Evolutionary conservation across 1,140 invertebrate genomes (phyloP), one percentile per base, ranked within the genome.

Genomic region (Neelides sp.): DNA sequence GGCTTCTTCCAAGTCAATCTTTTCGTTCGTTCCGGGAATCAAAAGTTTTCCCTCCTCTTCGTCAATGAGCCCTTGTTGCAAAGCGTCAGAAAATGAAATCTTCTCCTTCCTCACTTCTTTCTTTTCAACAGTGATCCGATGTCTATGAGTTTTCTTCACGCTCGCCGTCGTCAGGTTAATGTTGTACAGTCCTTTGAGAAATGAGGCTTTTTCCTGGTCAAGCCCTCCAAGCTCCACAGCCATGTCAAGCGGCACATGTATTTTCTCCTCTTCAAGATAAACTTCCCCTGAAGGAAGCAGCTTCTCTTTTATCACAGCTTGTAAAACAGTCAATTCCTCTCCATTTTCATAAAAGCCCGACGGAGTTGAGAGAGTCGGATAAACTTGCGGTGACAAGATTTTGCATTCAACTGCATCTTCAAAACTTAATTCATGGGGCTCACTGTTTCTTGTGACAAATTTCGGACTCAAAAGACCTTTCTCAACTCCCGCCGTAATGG

Each of bases 261-360:
- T 78, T 57, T 79, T 80, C 22, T 76, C 82, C 58, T 74, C 73
- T 4, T 79, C 74, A 67, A 97, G 85, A 42, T 85, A 68, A 39
- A 96, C 69, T 64, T 89, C 79, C 10, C 90, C 92, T 27, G 80
- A 82, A 7, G 89, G 79, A 68, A 95, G 85, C 19, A 97, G 71
- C 59, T 84, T 70, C 57, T 81, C 80, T 59, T 79, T 77, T 54
- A 84, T 77, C 30, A 94, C 85, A 13, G 89, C 83, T 67, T 92
- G 83, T 41, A 95, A 71, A 7, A 93, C 79, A 47, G 73, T 81
- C 12, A 92, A 67, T 67, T 92, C 85, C 32, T 73, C 74, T 28
- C 42, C 44, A 22, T 10, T 19, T n/a, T 53, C 42, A 32, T 40
- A 57, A 28, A 60, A 46, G 10, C 58, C 58, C 47, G 48, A 54